phyloP scores from a whole-genome alignment of 1,140 invertebrate species.

The Drosophila pruinosa region DNA sequence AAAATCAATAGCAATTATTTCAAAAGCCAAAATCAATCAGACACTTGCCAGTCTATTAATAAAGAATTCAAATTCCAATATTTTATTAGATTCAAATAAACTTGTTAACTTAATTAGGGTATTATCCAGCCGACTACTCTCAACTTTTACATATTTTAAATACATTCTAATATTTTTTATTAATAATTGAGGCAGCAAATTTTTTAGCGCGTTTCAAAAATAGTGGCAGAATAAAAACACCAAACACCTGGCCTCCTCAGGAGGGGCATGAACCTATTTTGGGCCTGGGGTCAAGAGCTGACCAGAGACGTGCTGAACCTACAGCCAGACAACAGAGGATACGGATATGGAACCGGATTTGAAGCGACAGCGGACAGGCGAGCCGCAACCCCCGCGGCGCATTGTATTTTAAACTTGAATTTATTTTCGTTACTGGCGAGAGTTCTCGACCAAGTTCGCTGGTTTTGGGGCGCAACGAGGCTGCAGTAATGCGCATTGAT shows the following conservation, averaged over 20 bases:
- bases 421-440: conserved; percentile 64
- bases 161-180: conserved; percentile 5
- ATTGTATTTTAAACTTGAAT: conserved; percentile 63
- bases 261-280: conserved; percentile 42
- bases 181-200: background rate
- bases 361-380: background rate
- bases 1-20: background rate
- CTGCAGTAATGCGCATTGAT: conserved; percentile 77
- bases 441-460: conserved; percentile 23
- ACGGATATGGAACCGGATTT: background rate
- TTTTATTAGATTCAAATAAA: no score
- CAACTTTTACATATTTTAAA: background rate
- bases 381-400: conserved; percentile 36
- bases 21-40: background rate
- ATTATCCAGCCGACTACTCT: background rate
- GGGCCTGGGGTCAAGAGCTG: conserved; percentile 54
- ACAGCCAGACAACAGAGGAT: conserved; percentile 39
- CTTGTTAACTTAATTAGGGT: no score
- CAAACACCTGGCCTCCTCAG: background rate
- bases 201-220: conserved; percentile 52
- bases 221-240: conserved; percentile 20
- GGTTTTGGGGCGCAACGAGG: conserved; percentile 66
- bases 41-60: background rate
- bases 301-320: conserved; percentile 3
- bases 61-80: background rate